A percentile compares a stretch with the other conserved stretches of the same genome.
Conservation (phyloP, 2,113 vertebrate genomes). For the Scophthalmus maximus region DNA sequence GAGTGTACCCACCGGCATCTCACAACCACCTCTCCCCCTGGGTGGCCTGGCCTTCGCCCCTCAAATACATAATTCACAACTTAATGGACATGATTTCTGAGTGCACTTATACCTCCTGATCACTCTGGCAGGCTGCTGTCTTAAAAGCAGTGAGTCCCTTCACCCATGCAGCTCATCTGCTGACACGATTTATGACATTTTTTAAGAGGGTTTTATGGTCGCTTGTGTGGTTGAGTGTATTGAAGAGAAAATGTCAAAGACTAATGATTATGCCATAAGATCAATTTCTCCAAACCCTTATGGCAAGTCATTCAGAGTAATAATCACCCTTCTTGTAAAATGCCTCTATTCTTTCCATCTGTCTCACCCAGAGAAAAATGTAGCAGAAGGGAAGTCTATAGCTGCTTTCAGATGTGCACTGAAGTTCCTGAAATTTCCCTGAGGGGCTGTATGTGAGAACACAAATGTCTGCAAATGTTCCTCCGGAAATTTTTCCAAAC, state of each 20-base stretch:
- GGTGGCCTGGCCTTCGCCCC: conserved; percentile 49
- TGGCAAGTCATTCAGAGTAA: conserved; percentile 67
- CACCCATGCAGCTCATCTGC: conserved; percentile 41
- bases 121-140: conserved; percentile 66
- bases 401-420: no score
- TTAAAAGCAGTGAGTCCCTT: conserved; percentile 64
- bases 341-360: conserved; percentile 68
- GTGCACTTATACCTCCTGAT: conserved; percentile 79
- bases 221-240: conserved; percentile 62
- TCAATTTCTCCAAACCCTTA: conserved; percentile 77
- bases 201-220: conserved; percentile 64
- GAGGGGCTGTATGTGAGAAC: no score
- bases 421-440: no score
- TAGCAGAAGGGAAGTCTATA: no score
- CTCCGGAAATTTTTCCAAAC: no score
- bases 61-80: conserved; percentile 84
- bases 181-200: conserved; percentile 75
- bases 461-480: no score
- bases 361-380: conserved; percentile 4
- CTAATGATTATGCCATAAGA: conserved; percentile 73
- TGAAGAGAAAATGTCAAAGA: conserved; percentile 69
- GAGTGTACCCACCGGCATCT: conserved; percentile 56
- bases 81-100: conserved; percentile 82
- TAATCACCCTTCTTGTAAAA: conserved; percentile 64
- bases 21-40: conserved; percentile 42